Percentiles rank a stretch among this genome's conserved stretches.
Evolutionary conservation across 2,113 vertebrate genomes (phyloP).

Genomic region (Pleuronectes platessa): DNA sequence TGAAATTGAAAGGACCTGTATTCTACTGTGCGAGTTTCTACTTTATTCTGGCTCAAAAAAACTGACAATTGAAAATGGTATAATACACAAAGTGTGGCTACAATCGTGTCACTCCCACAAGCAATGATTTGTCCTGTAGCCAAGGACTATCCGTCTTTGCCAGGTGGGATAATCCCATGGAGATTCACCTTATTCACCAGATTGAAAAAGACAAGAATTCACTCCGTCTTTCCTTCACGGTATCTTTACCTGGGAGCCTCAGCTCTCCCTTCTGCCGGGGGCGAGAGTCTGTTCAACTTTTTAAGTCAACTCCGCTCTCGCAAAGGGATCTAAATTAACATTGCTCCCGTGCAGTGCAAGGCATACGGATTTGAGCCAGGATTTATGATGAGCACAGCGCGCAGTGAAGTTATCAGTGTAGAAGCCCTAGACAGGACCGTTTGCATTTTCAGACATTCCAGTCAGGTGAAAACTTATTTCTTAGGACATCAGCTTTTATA

Average conservation of each 20-base stretch:
- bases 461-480: constrained; percentile 31
- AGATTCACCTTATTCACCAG: constrained; percentile 33
- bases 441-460: constrained; percentile 3
- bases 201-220: constrained; percentile 35
- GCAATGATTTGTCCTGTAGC: constrained; percentile 44
- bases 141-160: constrained; percentile 34
- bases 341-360: constrained; percentile 6
- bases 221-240: constrained; percentile 16
- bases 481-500: constrained; percentile 9
- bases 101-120: constrained; percentile 13
- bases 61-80: neutral
- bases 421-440: neutral
- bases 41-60: neutral
- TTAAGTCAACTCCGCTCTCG: constrained; percentile 32
- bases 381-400: constrained; percentile 39
- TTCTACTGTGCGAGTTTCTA: neutral
- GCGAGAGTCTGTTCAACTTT: constrained; percentile 40
- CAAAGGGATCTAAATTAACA: constrained; percentile 51
- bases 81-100: neutral
- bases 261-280: constrained; percentile 12
- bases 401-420: constrained; percentile 12
- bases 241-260: constrained; percentile 13
- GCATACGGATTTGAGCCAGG: constrained; percentile 24
- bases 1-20: neutral
- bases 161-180: constrained; percentile 46